phyloP scores from a whole-genome alignment of 2,888 invertebrate genomes.

The Perizoma affinitatum region DNA sequence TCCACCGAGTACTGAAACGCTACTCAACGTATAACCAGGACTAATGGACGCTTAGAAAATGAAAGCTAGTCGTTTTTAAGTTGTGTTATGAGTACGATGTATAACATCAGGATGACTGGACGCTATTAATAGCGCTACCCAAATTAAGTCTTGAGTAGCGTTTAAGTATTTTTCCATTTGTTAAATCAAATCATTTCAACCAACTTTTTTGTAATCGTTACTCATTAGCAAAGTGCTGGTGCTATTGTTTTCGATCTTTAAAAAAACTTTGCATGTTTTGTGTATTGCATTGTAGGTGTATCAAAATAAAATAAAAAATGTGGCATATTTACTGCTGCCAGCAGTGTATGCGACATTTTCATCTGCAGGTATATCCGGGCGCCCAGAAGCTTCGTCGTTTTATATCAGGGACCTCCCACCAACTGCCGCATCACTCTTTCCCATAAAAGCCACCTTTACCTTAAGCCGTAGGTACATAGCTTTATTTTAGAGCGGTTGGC shows the following conservation, averaged over 20 bases:
- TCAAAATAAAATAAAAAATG: slow-evolving; percentile 21
- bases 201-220: slow-evolving; percentile 14
- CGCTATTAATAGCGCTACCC: too few species aligned
- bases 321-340: slow-evolving; percentile 13
- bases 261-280: slow-evolving; percentile 21
- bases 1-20: too few species aligned
- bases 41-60: too few species aligned
- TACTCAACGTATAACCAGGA: too few species aligned
- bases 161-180: background rate
- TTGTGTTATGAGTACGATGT: too few species aligned
- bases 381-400: slow-evolving; percentile 66
- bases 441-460: slow-evolving; percentile 35
- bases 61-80: too few species aligned
- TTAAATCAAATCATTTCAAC: slow-evolving; percentile 11
- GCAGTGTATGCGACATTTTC: slow-evolving; percentile 27
- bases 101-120: too few species aligned
- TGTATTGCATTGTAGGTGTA: slow-evolving; percentile 12
- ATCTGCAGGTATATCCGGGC: slow-evolving; percentile 62
- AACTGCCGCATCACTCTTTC: slow-evolving; percentile 59
- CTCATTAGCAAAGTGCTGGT: slow-evolving; percentile 32
- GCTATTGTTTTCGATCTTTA: slow-evolving; percentile 18
- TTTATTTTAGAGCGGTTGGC: slow-evolving; percentile 14
- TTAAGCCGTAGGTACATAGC: slow-evolving; percentile 41
- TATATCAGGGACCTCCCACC: slow-evolving; percentile 57
- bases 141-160: background rate